Percentiles rank a stretch among this genome's conserved stretches.
These are phyloP conservation scores for Acanthochromis polyacanthus DNA, from an alignment of 2,113 vertebrate species.

Conservation along the genomic window DNA sequence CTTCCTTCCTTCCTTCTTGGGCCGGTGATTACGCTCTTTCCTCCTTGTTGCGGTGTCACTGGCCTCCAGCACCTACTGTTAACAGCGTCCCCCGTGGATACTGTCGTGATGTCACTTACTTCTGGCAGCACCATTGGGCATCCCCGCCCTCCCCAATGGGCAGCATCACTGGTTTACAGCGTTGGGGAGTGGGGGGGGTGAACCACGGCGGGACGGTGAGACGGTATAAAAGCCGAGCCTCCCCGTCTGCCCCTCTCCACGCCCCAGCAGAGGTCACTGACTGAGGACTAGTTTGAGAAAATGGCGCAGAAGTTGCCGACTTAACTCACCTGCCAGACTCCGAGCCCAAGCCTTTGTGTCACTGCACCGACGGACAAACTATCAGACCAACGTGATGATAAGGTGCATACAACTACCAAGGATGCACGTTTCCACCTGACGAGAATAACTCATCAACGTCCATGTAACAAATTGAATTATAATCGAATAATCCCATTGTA, in stretches of 20 bases:
- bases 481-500: conserved; percentile 75
- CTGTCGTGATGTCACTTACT: conserved; percentile 82
- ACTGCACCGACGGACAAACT: conserved; percentile 64
- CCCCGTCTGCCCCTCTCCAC: conserved; percentile 73
- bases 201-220: conserved; percentile 67
- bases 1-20: conserved; percentile 49
- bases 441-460: conserved; percentile 76
- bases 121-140: conserved; percentile 75
- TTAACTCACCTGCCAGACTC: conserved; percentile 75
- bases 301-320: conserved; percentile 54
- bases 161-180: conserved; percentile 74
- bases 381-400: conserved; percentile 53
- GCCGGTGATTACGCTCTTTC: conserved; percentile 67
- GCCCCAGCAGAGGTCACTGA: conserved; percentile 77
- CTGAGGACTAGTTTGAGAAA: conserved; percentile 64
- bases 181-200: conserved; percentile 72
- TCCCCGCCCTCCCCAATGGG: conserved; percentile 67
- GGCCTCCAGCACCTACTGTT: conserved; percentile 67
- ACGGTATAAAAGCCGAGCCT: conserved; percentile 58
- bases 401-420: conserved; percentile 72
- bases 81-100: conserved; percentile 78
- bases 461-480: conserved; percentile 80
- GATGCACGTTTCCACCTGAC: conserved; percentile 77
- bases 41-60: conserved; percentile 63
- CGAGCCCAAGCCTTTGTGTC: conserved; percentile 74